Evolutionary conservation across 1,140 invertebrate genomes (phyloP).

Genomic region (Cephus cinctus): DNA sequence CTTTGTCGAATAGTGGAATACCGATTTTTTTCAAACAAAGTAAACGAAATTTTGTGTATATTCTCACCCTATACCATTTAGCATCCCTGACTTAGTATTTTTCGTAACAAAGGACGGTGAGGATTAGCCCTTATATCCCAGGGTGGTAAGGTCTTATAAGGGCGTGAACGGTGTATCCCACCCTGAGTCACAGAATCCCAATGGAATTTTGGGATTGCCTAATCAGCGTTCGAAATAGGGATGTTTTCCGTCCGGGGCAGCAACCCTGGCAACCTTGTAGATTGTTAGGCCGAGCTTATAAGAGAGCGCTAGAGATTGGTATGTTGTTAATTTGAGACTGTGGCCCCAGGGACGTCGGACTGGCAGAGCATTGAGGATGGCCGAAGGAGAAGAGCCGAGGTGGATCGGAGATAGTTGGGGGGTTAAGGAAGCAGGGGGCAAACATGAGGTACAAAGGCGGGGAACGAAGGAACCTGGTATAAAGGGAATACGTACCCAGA

Average conservation of each 20-base stretch:
- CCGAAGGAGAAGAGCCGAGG: too few relatives aligned
- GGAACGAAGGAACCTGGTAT: too few relatives aligned
- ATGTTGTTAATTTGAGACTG: slow-evolving; percentile 56
- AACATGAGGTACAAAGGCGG: slow-evolving; percentile 15
- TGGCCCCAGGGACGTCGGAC: slow-evolving; percentile 45
- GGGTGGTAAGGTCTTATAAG: neutral
- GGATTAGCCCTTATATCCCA: too few relatives aligned
- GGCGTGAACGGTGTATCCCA: neutral
- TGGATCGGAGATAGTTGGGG: slow-evolving; percentile 29
- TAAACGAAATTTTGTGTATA: too few relatives aligned
- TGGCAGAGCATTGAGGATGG: too few relatives aligned
- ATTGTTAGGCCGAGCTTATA: neutral
- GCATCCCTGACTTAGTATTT: too few relatives aligned
- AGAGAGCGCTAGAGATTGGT: slow-evolving; percentile 46
- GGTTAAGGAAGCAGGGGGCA: slow-evolving; percentile 23
- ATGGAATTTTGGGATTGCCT: neutral
- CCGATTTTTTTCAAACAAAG: too few relatives aligned
- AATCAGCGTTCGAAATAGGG: neutral
- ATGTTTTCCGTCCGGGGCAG: neutral
- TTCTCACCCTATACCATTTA: too few relatives aligned
- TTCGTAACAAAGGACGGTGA: too few relatives aligned
- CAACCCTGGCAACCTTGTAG: neutral
- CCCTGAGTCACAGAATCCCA: neutral
- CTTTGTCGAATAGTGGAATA: too few relatives aligned
- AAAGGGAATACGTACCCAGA: slow-evolving; percentile 41